phyloP scores from a whole-genome alignment of 2,797 vertebrate species.

The Sebastes iracundus region DNA sequence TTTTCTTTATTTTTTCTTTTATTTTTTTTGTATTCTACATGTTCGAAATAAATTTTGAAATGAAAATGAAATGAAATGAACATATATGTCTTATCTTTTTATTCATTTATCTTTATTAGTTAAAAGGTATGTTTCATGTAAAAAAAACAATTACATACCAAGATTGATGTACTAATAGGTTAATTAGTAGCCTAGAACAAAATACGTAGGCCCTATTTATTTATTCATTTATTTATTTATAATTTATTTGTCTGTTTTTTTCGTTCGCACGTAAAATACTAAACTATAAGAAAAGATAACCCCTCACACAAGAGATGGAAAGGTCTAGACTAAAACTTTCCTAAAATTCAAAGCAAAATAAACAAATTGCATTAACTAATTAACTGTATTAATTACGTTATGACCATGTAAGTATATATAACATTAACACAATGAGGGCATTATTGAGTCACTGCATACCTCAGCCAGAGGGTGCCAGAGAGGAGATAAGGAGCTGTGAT shows the following conservation, averaged over 20 bases:
- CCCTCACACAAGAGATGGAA: neutral
- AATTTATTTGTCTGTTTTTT: neutral
- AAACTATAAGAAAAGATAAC: neutral
- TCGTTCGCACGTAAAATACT: neutral
- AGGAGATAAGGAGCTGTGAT: neutral
- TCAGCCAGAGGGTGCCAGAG: constrained; percentile 23
- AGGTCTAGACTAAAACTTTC: neutral
- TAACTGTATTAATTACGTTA: neutral
- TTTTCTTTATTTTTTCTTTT: too few species aligned
- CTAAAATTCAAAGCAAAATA: neutral
- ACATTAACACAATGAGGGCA: neutral
- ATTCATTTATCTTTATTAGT: neutral
- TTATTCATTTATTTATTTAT: neutral
- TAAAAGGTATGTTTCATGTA: neutral
- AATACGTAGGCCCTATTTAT: neutral
- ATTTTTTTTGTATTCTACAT: too few species aligned
- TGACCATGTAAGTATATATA: neutral
- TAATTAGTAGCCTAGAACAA: neutral
- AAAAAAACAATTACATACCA: neutral
- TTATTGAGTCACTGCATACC: constrained; percentile 3
- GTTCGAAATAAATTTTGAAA: too few species aligned
- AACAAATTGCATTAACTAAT: neutral
- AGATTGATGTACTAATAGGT: too few species aligned
- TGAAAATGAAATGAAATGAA: neutral
- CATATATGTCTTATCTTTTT: fast-evolving